phyloP scores from a whole-genome alignment of 1,140 invertebrate species.

The Apis mellifera region DNA sequence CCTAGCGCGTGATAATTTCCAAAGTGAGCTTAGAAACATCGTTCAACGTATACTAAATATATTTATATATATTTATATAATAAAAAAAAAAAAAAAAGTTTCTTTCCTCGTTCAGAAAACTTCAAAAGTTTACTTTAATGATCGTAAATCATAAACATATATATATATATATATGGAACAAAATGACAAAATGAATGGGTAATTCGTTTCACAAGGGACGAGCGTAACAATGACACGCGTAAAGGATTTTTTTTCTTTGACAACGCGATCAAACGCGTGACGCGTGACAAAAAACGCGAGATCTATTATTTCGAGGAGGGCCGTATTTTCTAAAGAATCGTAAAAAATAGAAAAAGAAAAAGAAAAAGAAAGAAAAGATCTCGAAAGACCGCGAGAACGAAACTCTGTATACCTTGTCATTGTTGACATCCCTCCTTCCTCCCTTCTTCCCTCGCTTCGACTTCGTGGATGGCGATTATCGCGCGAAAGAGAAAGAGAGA shows the following conservation, averaged over 20 bases:
- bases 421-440: too few species aligned
- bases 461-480: constrained; percentile 8
- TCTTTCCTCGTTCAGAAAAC: not conserved
- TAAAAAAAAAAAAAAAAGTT: not conserved
- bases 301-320: not conserved
- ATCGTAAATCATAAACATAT: constrained; percentile 14
- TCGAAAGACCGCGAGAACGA: not conserved
- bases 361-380: not conserved
- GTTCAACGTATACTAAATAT: too few species aligned
- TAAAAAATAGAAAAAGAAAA: not conserved
- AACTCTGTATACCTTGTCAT: not conserved
- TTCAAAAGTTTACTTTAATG: constrained; percentile 16
- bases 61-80: too few species aligned
- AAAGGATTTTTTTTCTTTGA: not conserved
- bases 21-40: not conserved
- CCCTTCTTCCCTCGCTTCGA: not conserved
- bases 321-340: too few species aligned
- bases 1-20: too few species aligned
- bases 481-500: not conserved
- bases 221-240: not conserved
- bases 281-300: not conserved
- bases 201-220: not conserved
- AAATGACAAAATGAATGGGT: constrained; percentile 1
- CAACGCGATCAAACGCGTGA: constrained; percentile 10
- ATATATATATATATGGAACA: not conserved